phyloP scores from a whole-genome alignment of 2,797 vertebrate species.

The Sarcoramphus papa region DNA sequence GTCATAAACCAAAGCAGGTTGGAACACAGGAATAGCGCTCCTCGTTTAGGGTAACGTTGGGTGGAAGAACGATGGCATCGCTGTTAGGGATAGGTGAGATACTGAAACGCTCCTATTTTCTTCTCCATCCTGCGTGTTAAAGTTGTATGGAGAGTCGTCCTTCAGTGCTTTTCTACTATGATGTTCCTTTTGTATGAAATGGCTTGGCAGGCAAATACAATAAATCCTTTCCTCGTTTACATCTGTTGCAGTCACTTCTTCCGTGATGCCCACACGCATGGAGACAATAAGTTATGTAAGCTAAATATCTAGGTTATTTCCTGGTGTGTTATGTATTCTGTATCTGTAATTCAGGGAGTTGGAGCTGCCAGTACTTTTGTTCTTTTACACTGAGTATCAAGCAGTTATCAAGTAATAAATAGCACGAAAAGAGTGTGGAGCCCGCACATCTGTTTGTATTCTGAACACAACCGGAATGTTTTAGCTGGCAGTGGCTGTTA shows the following conservation, averaged over 20 bases:
- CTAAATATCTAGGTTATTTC: not conserved
- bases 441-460: not conserved
- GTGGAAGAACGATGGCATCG: not conserved
- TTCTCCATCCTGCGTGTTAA: not conserved
- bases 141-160: not conserved
- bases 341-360: not conserved
- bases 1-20: not conserved
- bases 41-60: rapidly evolving
- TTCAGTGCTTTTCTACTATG: not conserved
- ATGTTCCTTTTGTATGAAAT: not conserved
- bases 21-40: not conserved
- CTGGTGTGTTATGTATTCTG: not conserved
- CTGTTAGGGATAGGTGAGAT: not conserved
- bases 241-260: rapidly evolving
- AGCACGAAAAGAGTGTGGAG: not conserved
- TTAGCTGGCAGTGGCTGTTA: not conserved
- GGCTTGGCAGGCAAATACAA: too few relatives aligned
- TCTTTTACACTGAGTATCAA: not conserved
- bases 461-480: not conserved
- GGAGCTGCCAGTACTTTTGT: not conserved
- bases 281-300: not conserved
- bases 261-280: not conserved
- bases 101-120: not conserved
- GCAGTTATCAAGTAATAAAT: not conserved
- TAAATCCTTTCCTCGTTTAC: not conserved